These are phyloP conservation scores for Clarias gariepinus DNA, from an alignment of 2,113 vertebrate species.

Conservation along the genomic window DNA sequence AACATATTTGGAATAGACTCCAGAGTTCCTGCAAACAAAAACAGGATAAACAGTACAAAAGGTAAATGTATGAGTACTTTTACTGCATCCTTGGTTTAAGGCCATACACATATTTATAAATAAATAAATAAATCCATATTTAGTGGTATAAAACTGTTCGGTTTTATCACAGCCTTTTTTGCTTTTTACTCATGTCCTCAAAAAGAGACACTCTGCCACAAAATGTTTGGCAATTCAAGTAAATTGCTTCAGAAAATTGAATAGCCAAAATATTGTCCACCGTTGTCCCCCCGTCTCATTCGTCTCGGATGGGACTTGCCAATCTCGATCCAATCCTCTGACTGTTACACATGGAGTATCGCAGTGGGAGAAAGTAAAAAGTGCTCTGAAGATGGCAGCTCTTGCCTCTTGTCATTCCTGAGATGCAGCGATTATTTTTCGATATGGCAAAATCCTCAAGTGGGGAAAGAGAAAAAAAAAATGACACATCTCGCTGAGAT, in stretches of 20 bases:
- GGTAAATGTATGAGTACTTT: not conserved
- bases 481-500: conserved; percentile 22
- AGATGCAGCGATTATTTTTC: conserved; percentile 26
- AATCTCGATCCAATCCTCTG: not conserved
- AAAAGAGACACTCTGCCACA: not conserved
- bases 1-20: too few species aligned
- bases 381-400: conserved; percentile 32
- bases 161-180: not conserved
- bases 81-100: not conserved
- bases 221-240: not conserved
- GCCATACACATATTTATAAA: not conserved
- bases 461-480: conserved; percentile 28
- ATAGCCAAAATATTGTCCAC: not conserved
- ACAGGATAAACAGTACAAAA: too few species aligned
- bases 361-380: not conserved
- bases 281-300: not conserved
- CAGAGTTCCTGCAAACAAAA: too few species aligned
- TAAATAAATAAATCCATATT: not conserved
- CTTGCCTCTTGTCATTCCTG: not conserved
- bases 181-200: not conserved
- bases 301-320: not conserved
- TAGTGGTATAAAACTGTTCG: not conserved
- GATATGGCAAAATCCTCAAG: conserved; percentile 31
- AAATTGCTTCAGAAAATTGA: not conserved
- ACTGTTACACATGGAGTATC: not conserved